Conservation (phyloP, 2,113 vertebrate genomes). For the Nesogale talazaci region DNA sequence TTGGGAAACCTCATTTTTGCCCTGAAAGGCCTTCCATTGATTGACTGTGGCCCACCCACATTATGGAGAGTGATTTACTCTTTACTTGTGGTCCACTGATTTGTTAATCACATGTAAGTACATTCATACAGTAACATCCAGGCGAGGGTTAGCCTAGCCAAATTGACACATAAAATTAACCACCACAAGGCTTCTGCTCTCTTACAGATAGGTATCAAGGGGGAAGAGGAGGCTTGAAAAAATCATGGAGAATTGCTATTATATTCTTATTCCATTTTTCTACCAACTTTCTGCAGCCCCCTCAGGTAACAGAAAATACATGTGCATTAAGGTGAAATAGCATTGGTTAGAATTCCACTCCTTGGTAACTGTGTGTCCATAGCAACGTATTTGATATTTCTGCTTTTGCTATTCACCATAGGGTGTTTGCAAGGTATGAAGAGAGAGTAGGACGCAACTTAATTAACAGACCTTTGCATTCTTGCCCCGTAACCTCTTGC, state of each 20-base stretch:
- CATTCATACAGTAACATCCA: neutral
- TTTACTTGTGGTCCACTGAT: neutral
- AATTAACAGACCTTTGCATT: neutral
- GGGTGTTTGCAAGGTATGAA: neutral
- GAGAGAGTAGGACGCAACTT: neutral
- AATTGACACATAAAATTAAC: neutral
- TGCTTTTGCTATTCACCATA: conserved; percentile 21
- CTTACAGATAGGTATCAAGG: too few species aligned
- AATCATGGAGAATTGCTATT: too few species aligned
- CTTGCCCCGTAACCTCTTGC: neutral
- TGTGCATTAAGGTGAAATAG: neutral
- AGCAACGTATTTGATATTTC: neutral
- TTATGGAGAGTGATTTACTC: neutral
- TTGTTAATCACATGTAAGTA: neutral
- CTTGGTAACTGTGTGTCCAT: neutral
- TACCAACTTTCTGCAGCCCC: too few species aligned
- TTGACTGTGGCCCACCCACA: neutral
- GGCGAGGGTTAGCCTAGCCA: neutral
- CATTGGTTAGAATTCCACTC: neutral
- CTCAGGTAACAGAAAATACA: neutral
- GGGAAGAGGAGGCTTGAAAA: too few species aligned
- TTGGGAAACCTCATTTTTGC: neutral
- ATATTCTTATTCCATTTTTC: too few species aligned
- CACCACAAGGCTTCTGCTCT: neutral
- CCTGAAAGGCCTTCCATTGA: neutral